Conservation (phyloP, 2,888 invertebrate genomes). For the Cryptocheilus praepositus region DNA sequence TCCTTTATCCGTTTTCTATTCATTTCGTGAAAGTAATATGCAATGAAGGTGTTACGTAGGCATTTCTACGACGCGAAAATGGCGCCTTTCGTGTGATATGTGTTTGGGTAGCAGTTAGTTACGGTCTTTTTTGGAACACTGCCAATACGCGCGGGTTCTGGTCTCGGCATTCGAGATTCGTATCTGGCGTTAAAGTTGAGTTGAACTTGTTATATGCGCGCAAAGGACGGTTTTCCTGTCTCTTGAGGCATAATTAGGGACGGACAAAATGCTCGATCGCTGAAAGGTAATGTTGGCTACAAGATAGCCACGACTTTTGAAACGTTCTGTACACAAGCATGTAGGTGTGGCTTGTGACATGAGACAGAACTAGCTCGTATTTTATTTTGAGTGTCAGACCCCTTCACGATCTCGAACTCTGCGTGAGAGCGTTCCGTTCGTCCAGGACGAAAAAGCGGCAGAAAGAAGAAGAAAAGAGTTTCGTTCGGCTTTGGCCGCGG, state of each 20-base stretch:
- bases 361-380: slow-evolving; percentile 64
- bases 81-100: too few relatives aligned
- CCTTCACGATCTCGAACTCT: slow-evolving; percentile 50
- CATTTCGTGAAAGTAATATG: not conserved
- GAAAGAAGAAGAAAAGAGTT: slow-evolving; percentile 26
- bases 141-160: too few relatives aligned
- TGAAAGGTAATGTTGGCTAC: not conserved
- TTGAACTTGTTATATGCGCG: too few relatives aligned
- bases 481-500: slow-evolving; percentile 25
- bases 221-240: too few relatives aligned
- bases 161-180: too few relatives aligned
- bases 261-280: not conserved
- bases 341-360: slow-evolving; percentile 60
- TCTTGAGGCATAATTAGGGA: not conserved
- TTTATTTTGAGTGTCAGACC: slow-evolving; percentile 58
- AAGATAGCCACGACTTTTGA: slow-evolving; percentile 11
- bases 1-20: not conserved
- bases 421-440: slow-evolving; percentile 54
- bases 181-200: too few relatives aligned
- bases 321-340: slow-evolving; percentile 36
- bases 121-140: too few relatives aligned
- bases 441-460: slow-evolving; percentile 10
- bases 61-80: too few relatives aligned
- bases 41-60: too few relatives aligned
- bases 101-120: too few relatives aligned